These are phyloP conservation scores for Neostethus bicornis DNA, from an alignment of 2,797 vertebrate species.

Conservation along the genomic window DNA sequence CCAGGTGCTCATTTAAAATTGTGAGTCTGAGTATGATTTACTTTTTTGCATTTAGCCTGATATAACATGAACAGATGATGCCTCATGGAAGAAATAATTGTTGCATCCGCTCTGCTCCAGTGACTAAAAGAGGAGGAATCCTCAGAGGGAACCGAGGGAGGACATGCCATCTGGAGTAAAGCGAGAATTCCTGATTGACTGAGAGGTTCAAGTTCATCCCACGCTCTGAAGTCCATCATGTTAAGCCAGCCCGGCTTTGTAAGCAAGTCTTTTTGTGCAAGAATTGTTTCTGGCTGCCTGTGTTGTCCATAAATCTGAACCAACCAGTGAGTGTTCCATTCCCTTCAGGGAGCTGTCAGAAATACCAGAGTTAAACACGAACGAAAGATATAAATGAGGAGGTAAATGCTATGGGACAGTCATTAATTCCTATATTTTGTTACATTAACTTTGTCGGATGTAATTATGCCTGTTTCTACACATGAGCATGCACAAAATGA, in stretches of 20 bases:
- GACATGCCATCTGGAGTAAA: slow-evolving; percentile 56
- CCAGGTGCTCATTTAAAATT: not conserved
- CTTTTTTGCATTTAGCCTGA: slow-evolving; percentile 18
- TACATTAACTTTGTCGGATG: slow-evolving; percentile 34
- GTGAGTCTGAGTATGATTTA: slow-evolving; percentile 13
- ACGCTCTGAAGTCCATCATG: slow-evolving; percentile 31
- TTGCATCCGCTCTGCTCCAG: slow-evolving; percentile 38
- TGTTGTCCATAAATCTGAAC: slow-evolving; percentile 42
- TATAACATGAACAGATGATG: slow-evolving; percentile 41
- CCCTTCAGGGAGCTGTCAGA: slow-evolving; percentile 46
- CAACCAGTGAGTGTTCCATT: slow-evolving; percentile 40
- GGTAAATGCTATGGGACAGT: slow-evolving; percentile 39
- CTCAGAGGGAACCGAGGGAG: slow-evolving; percentile 35
- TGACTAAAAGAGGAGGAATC: slow-evolving; percentile 33
- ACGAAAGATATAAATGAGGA: slow-evolving; percentile 45
- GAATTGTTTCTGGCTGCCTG: slow-evolving; percentile 26
- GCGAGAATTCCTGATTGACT: slow-evolving; percentile 44
- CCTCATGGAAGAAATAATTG: slow-evolving; percentile 54
- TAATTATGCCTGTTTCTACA: slow-evolving; percentile 30
- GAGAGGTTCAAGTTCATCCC: slow-evolving; percentile 36
- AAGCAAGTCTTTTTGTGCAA: slow-evolving; percentile 29
- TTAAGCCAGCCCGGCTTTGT: slow-evolving; percentile 39
- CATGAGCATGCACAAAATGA: slow-evolving; percentile 9
- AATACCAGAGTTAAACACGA: slow-evolving; percentile 29
- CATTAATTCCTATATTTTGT: slow-evolving; percentile 37